Evolutionary conservation across 2,797 vertebrate species (phyloP), one percentile per base, ranked within the genome.

Genomic region (Trematomus bernacchii): DNA sequence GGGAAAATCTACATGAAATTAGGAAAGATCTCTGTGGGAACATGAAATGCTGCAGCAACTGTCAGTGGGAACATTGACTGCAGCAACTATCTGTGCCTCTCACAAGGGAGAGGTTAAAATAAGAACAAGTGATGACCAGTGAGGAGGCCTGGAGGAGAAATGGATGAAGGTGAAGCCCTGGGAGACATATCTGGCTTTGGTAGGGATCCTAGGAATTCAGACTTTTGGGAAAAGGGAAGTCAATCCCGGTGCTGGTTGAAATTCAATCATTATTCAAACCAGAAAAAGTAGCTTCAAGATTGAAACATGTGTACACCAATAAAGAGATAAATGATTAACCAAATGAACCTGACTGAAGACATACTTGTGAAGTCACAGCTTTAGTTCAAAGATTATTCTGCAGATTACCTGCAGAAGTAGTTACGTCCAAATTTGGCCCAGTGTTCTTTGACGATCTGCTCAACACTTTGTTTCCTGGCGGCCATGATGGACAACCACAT

Each of bases 391-490:
- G 16, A 15, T 65, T 11, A 14, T 44, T 47, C 3, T 14, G 50
- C 44, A 23, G 18, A 80, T 95, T 82, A 99, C 98, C 98, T 97
- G 96, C 98, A 99, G 88, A 96, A 98, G 88, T 97, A 99, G 85
- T 99, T 97, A 33, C 98, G 97, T 79, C 98, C 98, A 90, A 98
- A 95, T 90, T 96, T 99, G 84, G 96, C 87, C 98, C 98, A 99
- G 91, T 99, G 98, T 82, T 99, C 97, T 79, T 94, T 95, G 79
- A 99, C 95, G 42, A 98, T 98, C 85, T 97, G 96, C 84, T 99
- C 97, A 73, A 99, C 97, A 0, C 96, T 94, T 85, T 98, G 97
- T 79, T 97, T 99, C 79, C 95, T 95, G 77, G 95, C 94, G 3
- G 96, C 97, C 71, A 99, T 95, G 75, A 99, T 97, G 82, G 98